Evolutionary conservation across 1,140 invertebrate species (phyloP), one percentile per base, ranked within the genome.

Genomic region (Monochamus saltuarius): DNA sequence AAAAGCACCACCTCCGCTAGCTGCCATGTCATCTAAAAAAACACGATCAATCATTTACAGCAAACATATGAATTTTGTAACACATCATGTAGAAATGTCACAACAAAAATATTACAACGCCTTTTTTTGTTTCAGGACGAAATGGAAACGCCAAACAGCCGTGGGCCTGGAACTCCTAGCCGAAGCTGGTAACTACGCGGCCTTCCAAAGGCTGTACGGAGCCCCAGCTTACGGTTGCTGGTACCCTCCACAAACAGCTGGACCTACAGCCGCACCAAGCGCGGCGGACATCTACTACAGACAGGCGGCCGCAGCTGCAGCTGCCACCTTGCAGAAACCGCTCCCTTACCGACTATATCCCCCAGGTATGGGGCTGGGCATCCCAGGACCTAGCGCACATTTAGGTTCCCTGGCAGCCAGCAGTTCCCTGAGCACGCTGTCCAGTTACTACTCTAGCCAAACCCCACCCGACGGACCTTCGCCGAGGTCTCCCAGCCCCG

Each of bases 101-200:
- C 22, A 29, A 29, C 22, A 29, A 29, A 2, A 29, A 29, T 29
- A 29, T 29, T 6, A 29, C 22, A 29, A 29, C 6, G 6, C 22
- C 22, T 29, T 29, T 29, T 6, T 29, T 74, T 81, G 70, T 76
- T 82, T 9, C 86, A 99, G 97, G 81, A 99, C 97, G 70, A 99
- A 99, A 83, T 99, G 97, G 97, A 99, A 99, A 78, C 86, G 97
- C 6, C 97, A 99, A 79, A 97, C 96, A 2, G 95, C 96, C 0
- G 96, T 99, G 0, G 95, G 96, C 0, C 79, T 98, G 62, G 97
- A 99, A 77, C 84, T 99, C 14, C 79, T 99, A 53, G 92, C 95
- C 0, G 97, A 99, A 76, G 94, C 95, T 0, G 94, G 94, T 6
- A 98, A 98, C 80, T 96, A 95, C 77, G 95, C 95, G 0, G 95